Evolutionary conservation across 2,888 invertebrate species (phyloP), one percentile per base, ranked within the genome.

Genomic region (Mythimna impura): DNA sequence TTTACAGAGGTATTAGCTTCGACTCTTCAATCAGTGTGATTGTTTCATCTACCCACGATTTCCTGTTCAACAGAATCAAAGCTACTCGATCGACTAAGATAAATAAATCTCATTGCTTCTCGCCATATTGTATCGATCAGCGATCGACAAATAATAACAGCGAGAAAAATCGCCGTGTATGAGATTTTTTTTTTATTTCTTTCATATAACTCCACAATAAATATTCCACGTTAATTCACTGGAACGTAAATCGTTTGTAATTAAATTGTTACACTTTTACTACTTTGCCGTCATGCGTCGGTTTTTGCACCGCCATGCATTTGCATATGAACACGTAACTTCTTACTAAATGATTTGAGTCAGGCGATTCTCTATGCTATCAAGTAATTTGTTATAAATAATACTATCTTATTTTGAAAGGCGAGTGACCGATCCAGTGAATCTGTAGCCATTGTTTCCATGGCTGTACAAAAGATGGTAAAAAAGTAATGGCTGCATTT

Each of bases 231-330:
- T 83, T 89, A 84, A 89, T 87, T 83, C 85, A 88, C 71, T 85
- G 88, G 87, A 90, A 90, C 87, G 87, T 86, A 81, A 84, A 83
- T 82, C 79, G 81, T 81, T 83, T 78, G 83, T 86, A 92, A 93
- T 94, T 94, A 93, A 88, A 90, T 85, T 88, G 92, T 93, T 92
- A 92, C 93, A 94, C 93, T 94, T 93, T 95, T 94, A 94, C 93
- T 94, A 93, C 91, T 77, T 80, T 68, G 71, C 69, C 65, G 73
- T 66, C 83, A 83, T 85, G 86, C 86, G 75, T 85, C 80, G 72
- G 78, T 90, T 89, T 85, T 79, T 81, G 69, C 62, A 80, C 57
- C 76, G 86, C 81, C 83, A 75, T 85, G 68, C 80, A 91, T 94
- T 94, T 92, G 90, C 92, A 93, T 94, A 92, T 89, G 78, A 87